phyloP scores from a whole-genome alignment of 92 coral and sea anemone genomes.

The Parazoanthus atlanticus region DNA sequence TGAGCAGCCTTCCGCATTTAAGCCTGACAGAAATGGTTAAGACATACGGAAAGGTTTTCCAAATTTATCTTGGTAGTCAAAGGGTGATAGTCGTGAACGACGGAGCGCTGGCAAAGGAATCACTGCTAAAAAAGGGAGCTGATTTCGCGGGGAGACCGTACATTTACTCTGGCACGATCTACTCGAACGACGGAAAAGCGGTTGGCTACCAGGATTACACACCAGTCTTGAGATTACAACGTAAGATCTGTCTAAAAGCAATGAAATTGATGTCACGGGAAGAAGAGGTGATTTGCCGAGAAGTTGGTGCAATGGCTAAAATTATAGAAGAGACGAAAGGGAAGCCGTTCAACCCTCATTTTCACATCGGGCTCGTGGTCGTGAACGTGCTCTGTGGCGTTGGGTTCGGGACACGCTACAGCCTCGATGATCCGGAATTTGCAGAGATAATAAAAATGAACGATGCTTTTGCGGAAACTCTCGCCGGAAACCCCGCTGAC shows the following conservation, averaged over 20 bases:
- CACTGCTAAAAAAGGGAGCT: slow-evolving; percentile 65
- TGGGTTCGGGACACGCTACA: slow-evolving; percentile 49
- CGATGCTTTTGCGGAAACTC: slow-evolving; percentile 33
- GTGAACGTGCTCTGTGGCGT: slow-evolving; percentile 53
- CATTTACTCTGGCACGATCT: slow-evolving; percentile 61
- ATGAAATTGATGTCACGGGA: slow-evolving; percentile 65
- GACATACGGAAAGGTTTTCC: slow-evolving; percentile 76
- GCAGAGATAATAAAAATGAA: slow-evolving; percentile 41
- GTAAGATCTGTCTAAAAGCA: slow-evolving; percentile 72
- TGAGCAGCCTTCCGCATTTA: slow-evolving; percentile 62
- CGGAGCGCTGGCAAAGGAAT: slow-evolving; percentile 70
- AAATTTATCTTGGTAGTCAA: slow-evolving; percentile 67
- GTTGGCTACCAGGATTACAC: slow-evolving; percentile 74
- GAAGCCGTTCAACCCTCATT: slow-evolving; percentile 39
- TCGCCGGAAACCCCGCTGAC: slow-evolving; percentile 50
- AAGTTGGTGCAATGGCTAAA: slow-evolving; percentile 64
- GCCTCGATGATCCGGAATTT: slow-evolving; percentile 56
- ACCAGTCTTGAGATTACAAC: slow-evolving; percentile 63
- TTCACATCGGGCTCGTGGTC: slow-evolving; percentile 39
- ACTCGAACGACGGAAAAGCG: slow-evolving; percentile 65
- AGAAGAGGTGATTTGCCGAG: slow-evolving; percentile 61
- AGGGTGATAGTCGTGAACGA: slow-evolving; percentile 70
- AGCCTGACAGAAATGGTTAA: slow-evolving; percentile 60
- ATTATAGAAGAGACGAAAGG: slow-evolving; percentile 45
- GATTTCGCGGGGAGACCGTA: slow-evolving; percentile 85